phyloP scores from a whole-genome alignment of 2,888 invertebrate species.

The Leptura quadrifasciata region DNA sequence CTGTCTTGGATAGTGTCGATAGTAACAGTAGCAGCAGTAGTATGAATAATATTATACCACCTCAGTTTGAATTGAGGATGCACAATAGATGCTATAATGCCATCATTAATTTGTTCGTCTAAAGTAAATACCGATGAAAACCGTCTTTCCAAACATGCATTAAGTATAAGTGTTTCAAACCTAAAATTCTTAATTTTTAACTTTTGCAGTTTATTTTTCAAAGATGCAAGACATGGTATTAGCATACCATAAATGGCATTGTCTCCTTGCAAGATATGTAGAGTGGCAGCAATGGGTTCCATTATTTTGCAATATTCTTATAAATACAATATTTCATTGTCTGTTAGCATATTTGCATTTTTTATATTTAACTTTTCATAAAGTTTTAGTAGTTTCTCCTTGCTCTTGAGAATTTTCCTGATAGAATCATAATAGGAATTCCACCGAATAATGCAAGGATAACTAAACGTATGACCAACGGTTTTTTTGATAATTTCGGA shows the following conservation, averaged over 20 bases:
- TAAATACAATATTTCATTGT: constrained; percentile 26
- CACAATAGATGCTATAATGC: constrained; percentile 30
- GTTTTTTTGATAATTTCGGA: constrained; percentile 16
- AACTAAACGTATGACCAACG: constrained; percentile 20
- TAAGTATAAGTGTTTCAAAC: constrained; percentile 15
- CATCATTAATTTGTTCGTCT: constrained; percentile 5
- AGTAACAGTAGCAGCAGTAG: not conserved
- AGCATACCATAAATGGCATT: constrained; percentile 7
- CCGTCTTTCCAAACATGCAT: constrained; percentile 20
- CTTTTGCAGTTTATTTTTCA: constrained; percentile 34
- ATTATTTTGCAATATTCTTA: constrained; percentile 23
- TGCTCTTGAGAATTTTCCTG: constrained; percentile 9
- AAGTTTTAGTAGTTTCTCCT: not conserved
- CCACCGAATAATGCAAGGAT: not conserved
- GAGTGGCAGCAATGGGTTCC: constrained; percentile 10
- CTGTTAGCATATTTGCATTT: not conserved
- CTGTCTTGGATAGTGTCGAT: not conserved
- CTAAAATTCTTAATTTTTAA: constrained; percentile 7
- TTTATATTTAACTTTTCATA: constrained; percentile 14
- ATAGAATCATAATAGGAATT: not conserved
- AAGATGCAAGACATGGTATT: constrained; percentile 32
- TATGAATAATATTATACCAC: constrained; percentile 34
- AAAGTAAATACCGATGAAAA: not conserved
- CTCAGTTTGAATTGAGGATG: constrained; percentile 36
- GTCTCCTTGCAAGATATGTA: constrained; percentile 18